Base-by-base conservation (phyloP, 2,888 invertebrate genomes). In the Icerya purchasi region DNA sequence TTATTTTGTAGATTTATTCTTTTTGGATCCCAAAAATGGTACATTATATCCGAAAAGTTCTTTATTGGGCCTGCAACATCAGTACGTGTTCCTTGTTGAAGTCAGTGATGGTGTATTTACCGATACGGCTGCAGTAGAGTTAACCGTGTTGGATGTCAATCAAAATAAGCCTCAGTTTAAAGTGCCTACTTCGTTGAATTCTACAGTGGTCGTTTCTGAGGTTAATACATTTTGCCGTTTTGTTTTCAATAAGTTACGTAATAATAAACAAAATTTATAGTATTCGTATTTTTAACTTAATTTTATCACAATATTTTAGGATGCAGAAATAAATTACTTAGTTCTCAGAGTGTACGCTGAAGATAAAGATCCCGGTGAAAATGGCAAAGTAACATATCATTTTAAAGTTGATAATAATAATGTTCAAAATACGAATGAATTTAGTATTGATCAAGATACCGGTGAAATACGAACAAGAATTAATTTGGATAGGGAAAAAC, bases 331-430 rank as follows among this genome's bases (percentile, higher is more conserved):
- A 1, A 82, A 84, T 67, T 84, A 83, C 69, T 72, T 87, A 2
- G 80, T 92, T 62, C 80, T 89, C 68, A 85, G 84, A 1, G 83
- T 91, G 0, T 81, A 82, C 68, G 92, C 92, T 0, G 76, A 77
- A 0, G 92, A 92, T 68, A 79, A 80, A 64, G 91, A 92, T 69
- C 75, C 78, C 0, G 89, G 88, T 1, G 84, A 85, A 64, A 90
- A 88, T 70, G 91, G 91, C 1, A 76, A 81, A 58, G 77, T 92
- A 0, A 84, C 85, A 1, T 93, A 92, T 72, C 86, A 83, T 69
- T 74, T 89, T 62, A 86, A 86, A 72, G 80, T 84, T 51, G 79
- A 80, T 64, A 83, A 84, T 67, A 76, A 78, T 65, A 84, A 86
- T 66, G 79, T 84, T 0, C 83, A 83, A 63, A 83, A 85, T 70